Conservation (phyloP, 2,797 vertebrate genomes). For the Pelodytes ibericus region DNA sequence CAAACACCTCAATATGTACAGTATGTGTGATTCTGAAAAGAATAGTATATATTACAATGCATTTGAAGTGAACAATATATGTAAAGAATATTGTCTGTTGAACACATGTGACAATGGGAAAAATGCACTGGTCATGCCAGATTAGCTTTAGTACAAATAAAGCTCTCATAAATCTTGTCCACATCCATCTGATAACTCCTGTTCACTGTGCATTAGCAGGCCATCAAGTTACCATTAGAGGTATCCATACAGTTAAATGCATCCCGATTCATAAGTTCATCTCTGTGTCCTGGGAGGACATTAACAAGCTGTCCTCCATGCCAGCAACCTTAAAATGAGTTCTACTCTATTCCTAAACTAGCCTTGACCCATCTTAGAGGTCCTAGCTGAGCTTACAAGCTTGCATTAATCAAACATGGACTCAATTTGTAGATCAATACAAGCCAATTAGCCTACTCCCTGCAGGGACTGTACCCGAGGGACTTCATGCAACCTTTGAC, state of each 20-base stretch:
- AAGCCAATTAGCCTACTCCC: conserved; percentile 71
- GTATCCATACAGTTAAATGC: conserved; percentile 47
- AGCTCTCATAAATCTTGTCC: conserved; percentile 64
- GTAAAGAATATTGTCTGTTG: too few relatives aligned
- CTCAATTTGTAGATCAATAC: conserved; percentile 70
- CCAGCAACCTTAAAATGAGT: conserved; percentile 58
- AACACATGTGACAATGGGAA: background rate
- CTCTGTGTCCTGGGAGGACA: conserved; percentile 55
- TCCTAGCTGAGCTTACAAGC: conserved; percentile 52
- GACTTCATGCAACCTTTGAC: conserved; percentile 63
- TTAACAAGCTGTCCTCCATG: conserved; percentile 62
- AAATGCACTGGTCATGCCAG: conserved; percentile 3
- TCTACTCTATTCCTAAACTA: conserved; percentile 58
- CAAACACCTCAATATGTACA: too few relatives aligned
- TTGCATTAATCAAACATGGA: conserved; percentile 70
- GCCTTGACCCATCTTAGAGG: conserved; percentile 65
- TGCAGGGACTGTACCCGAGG: conserved; percentile 59
- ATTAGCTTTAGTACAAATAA: conserved; percentile 61
- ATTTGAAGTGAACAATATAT: too few relatives aligned
- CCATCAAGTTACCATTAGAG: conserved; percentile 70
- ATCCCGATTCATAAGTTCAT: conserved; percentile 57
- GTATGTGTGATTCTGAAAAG: too few relatives aligned
- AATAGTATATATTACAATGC: too few relatives aligned
- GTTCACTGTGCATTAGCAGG: conserved; percentile 67
- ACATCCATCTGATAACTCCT: conserved; percentile 64